Base-by-base conservation (phyloP, 2,113 vertebrate species). In the Circaetus gallicus region DNA sequence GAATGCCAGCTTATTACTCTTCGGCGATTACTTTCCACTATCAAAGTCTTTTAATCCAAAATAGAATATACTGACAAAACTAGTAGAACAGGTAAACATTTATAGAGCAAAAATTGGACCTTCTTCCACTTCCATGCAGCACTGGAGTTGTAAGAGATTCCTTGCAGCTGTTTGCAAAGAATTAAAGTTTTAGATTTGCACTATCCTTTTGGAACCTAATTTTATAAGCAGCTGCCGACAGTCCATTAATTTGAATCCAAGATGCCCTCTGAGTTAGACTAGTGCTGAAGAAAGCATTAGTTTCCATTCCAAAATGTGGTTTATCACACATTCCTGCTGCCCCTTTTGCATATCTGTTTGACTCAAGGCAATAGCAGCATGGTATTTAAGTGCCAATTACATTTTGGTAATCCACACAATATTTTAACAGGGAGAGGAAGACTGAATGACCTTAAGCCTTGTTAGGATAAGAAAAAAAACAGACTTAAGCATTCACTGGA, bases 241-340 rank as follows among this genome's bases (percentile, higher is more conserved):
- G 95, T 95, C 94, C 97, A 78, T 95, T 98, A 97, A 98, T 97
- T 98, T 97, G 96, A 98, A 97, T 97, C 93, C 93, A 95, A 95
- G 96, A 97, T 97, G 88, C 95, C 95, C 95, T 93, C 80, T 88
- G 74, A 95, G 59, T 92, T 95, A 95, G 92, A 58, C 70, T 58
- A 91, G 65, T 82, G 92, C 85, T 94, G 87, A 90, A 96, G 96
- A 97, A 98, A 98, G 86, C 69, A 93, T 86, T 95, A 79, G 73
- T 82, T 96, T 96, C 93, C 96, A 93, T 95, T 96, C 97, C 97
- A 95, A 94, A 97, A 93, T 74, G 90, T 74, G 86, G 69, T 94
- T 98, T 94, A 95, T 96, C 92, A 90, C 94, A 96, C 92, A 95
- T 96, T 97, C 93, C 81, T 86, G n/a, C 90, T 92, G 25, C 76